Evolutionary conservation across 2,113 vertebrate genomes (phyloP).

Genomic region (Indicator indicator): DNA sequence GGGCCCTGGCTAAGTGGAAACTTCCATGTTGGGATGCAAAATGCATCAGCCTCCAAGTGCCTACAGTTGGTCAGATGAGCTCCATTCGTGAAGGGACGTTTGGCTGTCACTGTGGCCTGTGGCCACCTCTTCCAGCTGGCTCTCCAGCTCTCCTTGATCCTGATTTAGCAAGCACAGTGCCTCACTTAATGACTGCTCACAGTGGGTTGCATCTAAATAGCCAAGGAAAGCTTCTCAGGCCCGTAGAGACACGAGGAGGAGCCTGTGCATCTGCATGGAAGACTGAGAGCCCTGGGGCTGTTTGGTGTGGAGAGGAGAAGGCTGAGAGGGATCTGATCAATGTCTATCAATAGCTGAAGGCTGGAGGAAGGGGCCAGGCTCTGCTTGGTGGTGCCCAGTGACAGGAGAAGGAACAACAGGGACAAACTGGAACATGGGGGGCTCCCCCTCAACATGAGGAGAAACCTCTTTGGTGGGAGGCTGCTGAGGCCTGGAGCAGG

Average conservation of each 20-base stretch:
- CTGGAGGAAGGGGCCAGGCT: no score
- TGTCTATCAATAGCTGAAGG: no score
- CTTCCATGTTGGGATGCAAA: neutral
- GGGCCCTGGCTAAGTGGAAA: neutral
- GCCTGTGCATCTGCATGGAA: no score
- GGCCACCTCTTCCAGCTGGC: neutral
- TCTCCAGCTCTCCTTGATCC: neutral
- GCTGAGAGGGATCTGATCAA: no score
- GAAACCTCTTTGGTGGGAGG: no score
- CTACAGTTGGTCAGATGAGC: neutral
- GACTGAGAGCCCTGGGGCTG: no score
- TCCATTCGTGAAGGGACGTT: neutral
- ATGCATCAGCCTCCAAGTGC: neutral
- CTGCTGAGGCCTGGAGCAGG: no score
- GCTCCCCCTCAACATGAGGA: no score
- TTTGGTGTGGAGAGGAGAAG: no score
- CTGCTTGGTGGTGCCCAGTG: no score
- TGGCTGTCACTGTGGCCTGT: neutral
- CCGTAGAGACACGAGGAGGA: neutral
- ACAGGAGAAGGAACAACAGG: no score
- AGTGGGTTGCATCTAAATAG: neutral
- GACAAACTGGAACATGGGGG: no score
- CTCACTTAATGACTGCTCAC: neutral
- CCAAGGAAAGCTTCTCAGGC: neutral
- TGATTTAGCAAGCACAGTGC: neutral